Base-by-base conservation (phyloP, 1,140 invertebrate species). In the Lineus longissimus region DNA sequence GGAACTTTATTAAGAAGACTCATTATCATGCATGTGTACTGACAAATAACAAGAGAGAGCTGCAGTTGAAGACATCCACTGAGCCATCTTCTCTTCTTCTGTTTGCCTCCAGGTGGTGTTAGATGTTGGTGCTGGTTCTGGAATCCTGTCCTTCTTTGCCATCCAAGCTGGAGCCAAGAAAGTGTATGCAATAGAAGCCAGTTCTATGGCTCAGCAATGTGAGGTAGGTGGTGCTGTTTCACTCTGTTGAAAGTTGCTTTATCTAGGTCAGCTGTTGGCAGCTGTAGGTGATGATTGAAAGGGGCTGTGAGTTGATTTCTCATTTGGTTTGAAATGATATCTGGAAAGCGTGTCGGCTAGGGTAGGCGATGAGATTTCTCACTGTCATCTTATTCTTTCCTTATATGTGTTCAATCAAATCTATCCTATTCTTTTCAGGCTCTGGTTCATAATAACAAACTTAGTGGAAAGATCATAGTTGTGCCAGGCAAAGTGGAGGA, bases 401-500 rank as follows among this genome's bases (percentile, higher is more conserved):
- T n/a, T n/a, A n/a, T n/a, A n/a, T n/a, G n/a, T n/a, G n/a, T n/a
- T n/a, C n/a, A n/a, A n/a, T n/a, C n/a, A n/a, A n/a, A n/a, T 36
- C 6, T 36, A 15, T 61, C 1, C 45, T 19, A 25, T 30, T 64
- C 55, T 59, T 67, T 70, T 63, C 74, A 90, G 87, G 85, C 88
- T 59, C 81, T 99, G 66, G 95, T 99, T 0, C 86, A 88, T 72
- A 88, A 91, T 25, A 99, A 99, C 81, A 91, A 93, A 76, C 62
- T 83, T 31, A 55, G 59, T 36, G 72, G 74, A 54, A 72, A 73
- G 54, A 94, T 99, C 61, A 86, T 90, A 66, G 94, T 99, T 1
- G 90, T 99, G 73, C 89, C 95, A 51, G 97, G 97, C 7, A 99
- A 99, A 87, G 95, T 99, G 70, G 97, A 99, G 84, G 97, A 99